These are phyloP conservation scores for Gallinago media DNA, from an alignment of 2,113 vertebrate genomes.

Conservation along the genomic window DNA sequence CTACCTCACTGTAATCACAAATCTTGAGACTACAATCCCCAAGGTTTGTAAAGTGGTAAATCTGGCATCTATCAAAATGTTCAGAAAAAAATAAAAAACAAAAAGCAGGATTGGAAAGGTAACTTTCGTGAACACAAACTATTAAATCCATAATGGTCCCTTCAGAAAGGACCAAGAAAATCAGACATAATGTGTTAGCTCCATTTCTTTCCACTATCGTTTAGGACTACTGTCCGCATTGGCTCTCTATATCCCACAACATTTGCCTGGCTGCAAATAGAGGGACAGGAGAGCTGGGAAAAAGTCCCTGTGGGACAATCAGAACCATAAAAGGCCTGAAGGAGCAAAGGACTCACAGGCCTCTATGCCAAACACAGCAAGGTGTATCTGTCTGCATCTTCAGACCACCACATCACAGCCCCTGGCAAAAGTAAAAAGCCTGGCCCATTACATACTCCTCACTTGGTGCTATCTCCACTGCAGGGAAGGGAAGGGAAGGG, in stretches of 20 bases:
- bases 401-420: neutral
- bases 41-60: neutral
- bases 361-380: neutral
- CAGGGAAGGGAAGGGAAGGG: too few species aligned
- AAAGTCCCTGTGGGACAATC: neutral
- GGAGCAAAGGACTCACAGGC: neutral
- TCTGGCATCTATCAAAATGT: neutral
- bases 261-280: neutral
- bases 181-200: neutral
- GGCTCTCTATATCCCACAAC: neutral
- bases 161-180: neutral
- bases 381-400: neutral
- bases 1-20: neutral
- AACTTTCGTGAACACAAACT: neutral
- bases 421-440: neutral
- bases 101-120: neutral
- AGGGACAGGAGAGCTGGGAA: neutral
- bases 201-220: neutral
- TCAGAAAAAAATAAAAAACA: neutral
- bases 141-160: neutral
- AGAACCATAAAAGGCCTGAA: neutral
- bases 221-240: neutral
- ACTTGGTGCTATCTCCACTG: neutral
- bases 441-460: neutral
- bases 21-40: neutral